Conservation (phyloP, 2,113 vertebrate genomes). For the Circaetus cinerascens region DNA sequence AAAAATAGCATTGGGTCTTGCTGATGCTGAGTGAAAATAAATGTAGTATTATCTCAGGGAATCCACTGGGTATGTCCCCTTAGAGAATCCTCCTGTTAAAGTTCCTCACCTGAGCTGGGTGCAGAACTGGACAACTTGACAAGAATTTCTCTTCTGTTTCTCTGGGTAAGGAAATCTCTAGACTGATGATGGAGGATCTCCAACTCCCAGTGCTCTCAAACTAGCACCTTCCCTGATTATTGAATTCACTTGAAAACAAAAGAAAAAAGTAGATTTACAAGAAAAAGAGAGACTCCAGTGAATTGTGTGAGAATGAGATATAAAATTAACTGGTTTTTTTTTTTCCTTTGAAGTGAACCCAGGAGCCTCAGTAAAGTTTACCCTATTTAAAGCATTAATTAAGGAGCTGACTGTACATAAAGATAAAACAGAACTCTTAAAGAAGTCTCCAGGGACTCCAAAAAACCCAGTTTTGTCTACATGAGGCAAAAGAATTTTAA, state of each 20-base stretch:
- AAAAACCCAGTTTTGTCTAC: constrained; percentile 60
- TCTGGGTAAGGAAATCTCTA: background rate
- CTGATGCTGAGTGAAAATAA: constrained; percentile 31
- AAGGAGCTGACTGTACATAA: constrained; percentile 64
- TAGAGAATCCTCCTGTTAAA: background rate
- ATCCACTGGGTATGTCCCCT: background rate
- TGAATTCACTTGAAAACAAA: constrained; percentile 51
- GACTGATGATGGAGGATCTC: background rate
- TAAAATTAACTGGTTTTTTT: constrained; percentile 9
- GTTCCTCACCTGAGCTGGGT: constrained; percentile 1
- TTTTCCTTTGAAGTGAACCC: constrained; percentile 61
- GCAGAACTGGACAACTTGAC: background rate
- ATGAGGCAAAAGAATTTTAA: constrained; percentile 65
- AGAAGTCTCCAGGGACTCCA: constrained; percentile 36
- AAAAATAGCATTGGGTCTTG: background rate
- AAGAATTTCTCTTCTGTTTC: constrained; percentile 2
- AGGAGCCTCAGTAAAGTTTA: constrained; percentile 61
- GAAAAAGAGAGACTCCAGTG: constrained; percentile 36
- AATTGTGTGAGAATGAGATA: constrained; percentile 34
- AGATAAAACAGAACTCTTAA: constrained; percentile 67
- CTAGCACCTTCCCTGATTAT: background rate
- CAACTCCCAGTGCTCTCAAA: constrained; percentile 23
- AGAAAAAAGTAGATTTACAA: constrained; percentile 54
- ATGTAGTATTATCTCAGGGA: background rate
- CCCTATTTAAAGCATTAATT: constrained; percentile 65